Percentiles rank a stretch among this genome's conserved stretches.
Evolutionary conservation across 2,888 invertebrate genomes (phyloP).

Genomic region (Netelia fuscicornis): DNA sequence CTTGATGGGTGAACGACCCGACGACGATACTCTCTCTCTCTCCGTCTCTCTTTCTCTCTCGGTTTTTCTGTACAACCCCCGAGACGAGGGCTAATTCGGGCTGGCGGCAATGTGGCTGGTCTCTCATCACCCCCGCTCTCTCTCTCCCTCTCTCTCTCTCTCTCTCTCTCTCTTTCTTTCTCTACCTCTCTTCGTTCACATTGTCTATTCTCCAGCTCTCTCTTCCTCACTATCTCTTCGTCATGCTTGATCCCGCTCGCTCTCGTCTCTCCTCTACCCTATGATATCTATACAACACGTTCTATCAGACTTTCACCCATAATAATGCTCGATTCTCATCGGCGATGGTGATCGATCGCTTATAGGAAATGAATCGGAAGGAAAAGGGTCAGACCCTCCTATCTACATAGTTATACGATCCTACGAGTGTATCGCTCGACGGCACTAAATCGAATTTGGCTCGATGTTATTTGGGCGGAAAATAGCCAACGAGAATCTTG

Average conservation of each 20-base stretch:
- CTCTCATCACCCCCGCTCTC: constrained; percentile 21
- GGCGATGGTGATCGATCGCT: constrained; percentile 51
- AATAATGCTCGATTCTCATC: constrained; percentile 39
- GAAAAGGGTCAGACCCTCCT: constrained; percentile 34
- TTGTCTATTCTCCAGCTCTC: neutral
- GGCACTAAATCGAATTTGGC: constrained; percentile 36
- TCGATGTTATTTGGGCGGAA: constrained; percentile 21
- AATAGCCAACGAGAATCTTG: neutral
- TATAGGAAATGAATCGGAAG: constrained; percentile 53
- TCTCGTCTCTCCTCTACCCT: constrained; percentile 1
- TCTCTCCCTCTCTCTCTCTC: constrained; percentile 19
- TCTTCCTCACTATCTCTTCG: neutral
- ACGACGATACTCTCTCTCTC: constrained; percentile 49
- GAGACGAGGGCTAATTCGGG: constrained; percentile 54
- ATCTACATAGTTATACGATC: neutral
- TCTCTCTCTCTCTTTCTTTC: constrained; percentile 11
- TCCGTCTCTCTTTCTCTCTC: constrained; percentile 18
- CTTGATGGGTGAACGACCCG: constrained; percentile 69
- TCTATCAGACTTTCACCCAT: constrained; percentile 40
- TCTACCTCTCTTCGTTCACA: neutral
- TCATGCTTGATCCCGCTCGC: neutral
- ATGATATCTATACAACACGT: neutral
- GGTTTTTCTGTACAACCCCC: constrained; percentile 37
- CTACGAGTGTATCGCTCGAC: constrained; percentile 6
- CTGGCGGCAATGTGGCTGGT: constrained; percentile 51